Evolutionary conservation across 2,888 invertebrate species (phyloP).

Genomic region (Hirudinaria manillensis): DNA sequence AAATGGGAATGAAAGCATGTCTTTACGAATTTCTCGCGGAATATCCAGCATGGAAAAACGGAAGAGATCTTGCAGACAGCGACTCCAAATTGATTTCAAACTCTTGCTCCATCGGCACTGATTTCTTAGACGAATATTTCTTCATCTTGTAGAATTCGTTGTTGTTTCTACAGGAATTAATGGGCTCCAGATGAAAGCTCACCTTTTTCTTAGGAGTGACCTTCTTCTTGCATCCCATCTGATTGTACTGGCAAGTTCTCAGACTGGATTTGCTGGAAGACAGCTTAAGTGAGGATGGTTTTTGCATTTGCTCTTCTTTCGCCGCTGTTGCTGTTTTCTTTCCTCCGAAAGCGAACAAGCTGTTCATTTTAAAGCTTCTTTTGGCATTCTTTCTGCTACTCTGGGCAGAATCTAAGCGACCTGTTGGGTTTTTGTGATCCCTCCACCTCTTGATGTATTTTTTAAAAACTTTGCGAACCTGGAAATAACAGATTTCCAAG

Average conservation of each 20-base stretch:
- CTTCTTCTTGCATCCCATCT: neutral
- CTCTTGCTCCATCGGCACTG: neutral
- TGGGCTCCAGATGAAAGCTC: constrained; percentile 10
- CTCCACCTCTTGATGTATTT: constrained; percentile 23
- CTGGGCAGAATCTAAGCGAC: neutral
- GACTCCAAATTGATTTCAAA: constrained; percentile 9
- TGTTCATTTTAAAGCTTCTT: constrained; percentile 7
- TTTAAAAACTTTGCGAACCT: constrained; percentile 19
- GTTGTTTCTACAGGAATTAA: neutral
- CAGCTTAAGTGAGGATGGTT: constrained; percentile 7
- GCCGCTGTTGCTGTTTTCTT: neutral
- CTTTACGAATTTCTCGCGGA: constrained; percentile 5
- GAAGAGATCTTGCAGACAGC: neutral
- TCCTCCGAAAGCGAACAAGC: neutral
- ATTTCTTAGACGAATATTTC: neutral
- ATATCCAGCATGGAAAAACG: neutral
- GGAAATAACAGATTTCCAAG: neutral
- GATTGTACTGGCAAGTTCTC: constrained; percentile 1
- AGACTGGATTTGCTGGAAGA: constrained; percentile 5
- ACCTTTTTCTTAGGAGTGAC: constrained; percentile 2
- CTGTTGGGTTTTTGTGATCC: constrained; percentile 10
- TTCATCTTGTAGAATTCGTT: neutral
- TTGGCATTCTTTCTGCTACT: neutral
- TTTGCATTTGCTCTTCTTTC: neutral
- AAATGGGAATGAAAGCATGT: too few species aligned